Evolutionary conservation across 1,140 invertebrate genomes (phyloP), one percentile per base, ranked within the genome.

Genomic region (Polypedilum vanderplanki): DNA sequence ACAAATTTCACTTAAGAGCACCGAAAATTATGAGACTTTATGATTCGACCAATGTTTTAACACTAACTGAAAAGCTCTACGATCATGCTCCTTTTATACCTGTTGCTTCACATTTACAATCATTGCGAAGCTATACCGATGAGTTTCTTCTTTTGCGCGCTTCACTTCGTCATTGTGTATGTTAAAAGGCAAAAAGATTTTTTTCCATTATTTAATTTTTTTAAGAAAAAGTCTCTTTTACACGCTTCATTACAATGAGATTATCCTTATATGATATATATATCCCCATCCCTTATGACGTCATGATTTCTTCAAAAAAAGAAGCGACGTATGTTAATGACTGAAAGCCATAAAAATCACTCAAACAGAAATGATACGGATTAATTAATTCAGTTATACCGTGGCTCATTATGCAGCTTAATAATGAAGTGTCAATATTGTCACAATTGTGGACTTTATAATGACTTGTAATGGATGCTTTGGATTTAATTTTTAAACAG

Each of bases 401-500:
- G 46, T 12, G 46, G 46, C 46, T 57, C 12, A 57, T 57, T 57
- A 57, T 57, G 46, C 46, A 12, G 12, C 12, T 57, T 57, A 1
- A n/a, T 57, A 57, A 57, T 57, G n/a, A 57, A 57, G n/a, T 57
- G 46, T 57, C 46, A 57, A 57, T 15, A 57, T 57, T 57, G 46
- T 12, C 46, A 57, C n/a, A 57, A 57, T 57, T 15, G 2, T 46
- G 12, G 12, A 57, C 12, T 57, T 57, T 57, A 4, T n/a, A n/a
- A 57, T 57, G 12, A n/a, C n/a, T 57, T 15, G 7, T 15, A 12
- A 12, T 57, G 10, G 12, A 12, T 57, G 12, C 12, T 57, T 57
- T 12, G 24, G 24, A 33, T 33, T 33, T 3, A 46, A 4, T 57
- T 57, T 15, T 57, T 12, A n/a, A n/a, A 4, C 46, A 12, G 46